Evolutionary conservation across 2,797 vertebrate genomes (phyloP).

Genomic region (Centropyge bicolor): DNA sequence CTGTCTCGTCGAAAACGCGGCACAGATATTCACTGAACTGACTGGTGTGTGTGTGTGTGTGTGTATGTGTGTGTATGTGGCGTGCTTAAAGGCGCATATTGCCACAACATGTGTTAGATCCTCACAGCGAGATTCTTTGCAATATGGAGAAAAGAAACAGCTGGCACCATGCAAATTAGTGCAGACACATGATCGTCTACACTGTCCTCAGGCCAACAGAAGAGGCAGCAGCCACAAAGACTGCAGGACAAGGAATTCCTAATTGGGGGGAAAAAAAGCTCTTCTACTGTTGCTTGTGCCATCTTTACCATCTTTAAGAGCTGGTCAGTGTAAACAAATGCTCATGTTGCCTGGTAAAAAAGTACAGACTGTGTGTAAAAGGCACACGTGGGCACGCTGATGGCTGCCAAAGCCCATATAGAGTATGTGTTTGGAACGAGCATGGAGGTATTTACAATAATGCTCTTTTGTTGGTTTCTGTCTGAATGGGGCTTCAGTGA

Average conservation of each 20-base stretch:
- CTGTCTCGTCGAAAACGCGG: neutral
- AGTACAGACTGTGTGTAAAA: constrained; percentile 21
- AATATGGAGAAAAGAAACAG: constrained; percentile 1
- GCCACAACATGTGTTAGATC: neutral
- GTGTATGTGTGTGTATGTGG: neutral
- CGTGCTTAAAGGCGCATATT: neutral
- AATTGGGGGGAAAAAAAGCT: neutral
- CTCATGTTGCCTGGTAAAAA: constrained; percentile 26
- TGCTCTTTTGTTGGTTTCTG: constrained; percentile 18
- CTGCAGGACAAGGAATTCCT: constrained; percentile 12
- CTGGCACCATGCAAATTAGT: neutral
- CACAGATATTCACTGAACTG: neutral
- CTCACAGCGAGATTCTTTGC: neutral
- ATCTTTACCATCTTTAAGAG: constrained; percentile 35
- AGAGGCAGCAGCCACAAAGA: constrained; percentile 1
- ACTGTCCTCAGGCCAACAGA: neutral
- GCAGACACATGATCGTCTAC: constrained; percentile 7
- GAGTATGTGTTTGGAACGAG: constrained; percentile 12
- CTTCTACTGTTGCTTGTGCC: constrained; percentile 9
- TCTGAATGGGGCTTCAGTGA: constrained; percentile 23
- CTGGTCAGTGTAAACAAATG: constrained; percentile 15
- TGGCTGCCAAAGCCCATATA: constrained; percentile 7
- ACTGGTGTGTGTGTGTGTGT: neutral
- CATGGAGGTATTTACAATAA: constrained; percentile 15
- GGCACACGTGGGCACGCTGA: constrained; percentile 7